Evolutionary conservation across 2,113 vertebrate species (phyloP).

Genomic region (Anhinga rufa): DNA sequence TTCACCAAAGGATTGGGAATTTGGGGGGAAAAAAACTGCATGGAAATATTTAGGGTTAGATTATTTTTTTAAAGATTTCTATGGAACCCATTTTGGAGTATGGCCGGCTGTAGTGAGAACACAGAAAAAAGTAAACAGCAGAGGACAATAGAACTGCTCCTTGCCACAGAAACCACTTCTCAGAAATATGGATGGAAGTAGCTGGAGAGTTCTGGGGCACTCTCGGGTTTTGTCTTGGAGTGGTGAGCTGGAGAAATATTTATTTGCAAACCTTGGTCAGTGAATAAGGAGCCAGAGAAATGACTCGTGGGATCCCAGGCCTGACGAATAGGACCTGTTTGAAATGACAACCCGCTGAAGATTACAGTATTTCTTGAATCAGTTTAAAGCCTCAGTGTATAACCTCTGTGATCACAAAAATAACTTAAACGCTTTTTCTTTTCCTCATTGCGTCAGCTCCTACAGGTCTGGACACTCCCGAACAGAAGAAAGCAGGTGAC

Average conservation of each 20-base stretch:
- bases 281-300: not conserved
- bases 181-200: not conserved
- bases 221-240: not conserved
- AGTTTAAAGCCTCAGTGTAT: not conserved
- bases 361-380: not conserved
- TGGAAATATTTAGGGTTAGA: not conserved
- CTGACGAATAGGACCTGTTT: not conserved
- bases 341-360: not conserved
- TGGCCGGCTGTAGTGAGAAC: not conserved
- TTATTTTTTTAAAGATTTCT: not conserved
- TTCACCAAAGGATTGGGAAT: not conserved
- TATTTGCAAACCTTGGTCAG: not conserved
- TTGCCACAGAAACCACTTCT: not conserved
- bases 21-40: not conserved
- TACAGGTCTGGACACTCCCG: not conserved
- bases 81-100: not conserved
- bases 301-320: not conserved
- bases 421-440: not conserved
- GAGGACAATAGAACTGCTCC: not conserved
- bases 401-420: not conserved
- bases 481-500: not conserved
- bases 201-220: not conserved
- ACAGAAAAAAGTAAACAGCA: not conserved
- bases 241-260: not conserved
- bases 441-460: not conserved